Conservation (phyloP, 2,888 invertebrate genomes). For the Adelognathus sp. region DNA sequence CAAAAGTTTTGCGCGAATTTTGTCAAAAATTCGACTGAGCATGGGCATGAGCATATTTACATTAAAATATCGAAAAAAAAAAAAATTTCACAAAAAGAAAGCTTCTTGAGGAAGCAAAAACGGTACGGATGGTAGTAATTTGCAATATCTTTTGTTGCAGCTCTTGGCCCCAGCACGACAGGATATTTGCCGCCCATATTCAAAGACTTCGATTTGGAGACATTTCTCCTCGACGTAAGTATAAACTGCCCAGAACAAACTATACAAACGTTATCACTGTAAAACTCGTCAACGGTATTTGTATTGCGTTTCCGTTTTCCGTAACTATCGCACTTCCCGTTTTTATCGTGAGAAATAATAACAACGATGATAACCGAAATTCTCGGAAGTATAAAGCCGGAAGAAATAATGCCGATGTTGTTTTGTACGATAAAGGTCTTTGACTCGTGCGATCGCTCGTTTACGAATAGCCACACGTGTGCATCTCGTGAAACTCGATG, state of each 20-base stretch:
- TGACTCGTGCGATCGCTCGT: neutral
- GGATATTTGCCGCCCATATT: slow-evolving; percentile 72
- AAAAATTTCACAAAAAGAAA: too few relatives aligned
- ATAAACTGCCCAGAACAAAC: neutral
- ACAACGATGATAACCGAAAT: neutral
- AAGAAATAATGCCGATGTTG: neutral
- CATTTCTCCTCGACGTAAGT: slow-evolving; percentile 80
- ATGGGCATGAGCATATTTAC: too few relatives aligned
- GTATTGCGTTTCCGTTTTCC: neutral
- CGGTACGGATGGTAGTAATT: slow-evolving; percentile 33
- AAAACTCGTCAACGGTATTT: neutral
- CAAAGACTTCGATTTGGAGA: slow-evolving; percentile 77
- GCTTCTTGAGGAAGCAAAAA: too few relatives aligned
- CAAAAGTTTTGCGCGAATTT: too few relatives aligned
- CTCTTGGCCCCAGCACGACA: slow-evolving; percentile 68
- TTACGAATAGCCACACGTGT: neutral
- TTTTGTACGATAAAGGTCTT: slow-evolving; percentile 7
- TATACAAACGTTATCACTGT: neutral
- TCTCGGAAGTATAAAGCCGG: too few relatives aligned
- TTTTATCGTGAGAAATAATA: neutral
- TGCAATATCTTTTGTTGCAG: slow-evolving; percentile 66
- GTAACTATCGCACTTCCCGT: neutral
- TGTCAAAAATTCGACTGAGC: too few relatives aligned
- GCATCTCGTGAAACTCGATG: neutral
- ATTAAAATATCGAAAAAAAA: too few relatives aligned